Base-by-base conservation (phyloP, 2,888 invertebrate species). In the Bellardia pandia region DNA sequence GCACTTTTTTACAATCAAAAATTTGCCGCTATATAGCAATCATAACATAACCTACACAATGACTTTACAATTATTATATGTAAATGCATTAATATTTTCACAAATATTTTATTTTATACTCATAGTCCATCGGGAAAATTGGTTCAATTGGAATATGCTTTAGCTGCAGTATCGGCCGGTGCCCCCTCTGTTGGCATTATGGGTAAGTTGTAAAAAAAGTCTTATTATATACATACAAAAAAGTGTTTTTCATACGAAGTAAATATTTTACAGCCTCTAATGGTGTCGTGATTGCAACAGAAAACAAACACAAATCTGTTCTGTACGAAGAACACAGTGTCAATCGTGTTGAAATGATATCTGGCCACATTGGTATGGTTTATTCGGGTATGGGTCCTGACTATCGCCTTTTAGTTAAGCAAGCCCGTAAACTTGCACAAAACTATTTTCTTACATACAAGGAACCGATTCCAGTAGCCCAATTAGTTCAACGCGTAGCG, bases 61-160 rank as follows among this genome's bases (percentile, higher is more conserved):
- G 91, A 91, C 90, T 91, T 90, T 77, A 84, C 84, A 84, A 60
- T 82, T 78, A 80, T 16, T 48, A 40, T 56, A n/a, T n/a, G 33
- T 48, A 58, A 62, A 58, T 62, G 16, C 45, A 72, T 60, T 14
- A 23, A 75, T 23, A 66, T 42, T 42, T 64, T 78, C 37, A 62
- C 30, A 76, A 85, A 88, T 86, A 88, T 91, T 92, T 94, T 94
- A 23, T 45, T 48, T 30, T 68, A 3, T 13, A 33, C 16, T 2
- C 11, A 42, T 94, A 99, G 99, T 93, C 99, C 99, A 23, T 99
- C 99, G 37, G 99, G 99, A 89, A 99, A 99, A 94, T 95, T 99
- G 91, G 99, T 99, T 79, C 99, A 99, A 94, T 99, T 99, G 91
- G 99, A 99, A 95, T 99, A 99, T 97, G 99, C 99, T 4, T 95